Evolutionary conservation across 2,888 invertebrate genomes (phyloP).

Genomic region (Trachelus tabidus): DNA sequence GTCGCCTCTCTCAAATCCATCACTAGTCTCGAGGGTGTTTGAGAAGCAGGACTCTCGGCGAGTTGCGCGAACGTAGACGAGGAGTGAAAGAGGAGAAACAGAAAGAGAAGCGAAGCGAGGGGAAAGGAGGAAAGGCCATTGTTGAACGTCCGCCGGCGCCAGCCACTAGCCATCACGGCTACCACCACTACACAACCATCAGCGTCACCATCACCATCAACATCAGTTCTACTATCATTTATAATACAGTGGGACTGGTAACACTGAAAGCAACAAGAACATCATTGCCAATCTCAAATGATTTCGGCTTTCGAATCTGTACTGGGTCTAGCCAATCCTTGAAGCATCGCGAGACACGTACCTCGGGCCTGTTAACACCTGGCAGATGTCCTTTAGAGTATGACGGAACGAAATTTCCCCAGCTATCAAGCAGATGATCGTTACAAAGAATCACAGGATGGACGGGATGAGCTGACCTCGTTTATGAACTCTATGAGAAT

Average conservation of each 20-base stretch:
- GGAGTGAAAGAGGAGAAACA: conserved; percentile 23
- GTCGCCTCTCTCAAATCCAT: conserved; percentile 31
- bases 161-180: conserved; percentile 54
- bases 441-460: background rate
- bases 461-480: background rate
- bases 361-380: background rate
- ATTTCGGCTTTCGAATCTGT: conserved; percentile 37
- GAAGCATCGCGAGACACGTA: background rate
- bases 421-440: background rate
- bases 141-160: conserved; percentile 63
- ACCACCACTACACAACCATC: conserved; percentile 27
- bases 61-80: conserved; percentile 39
- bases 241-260: conserved; percentile 22
- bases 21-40: conserved; percentile 54
- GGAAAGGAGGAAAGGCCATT: conserved; percentile 44
- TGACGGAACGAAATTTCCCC: background rate
- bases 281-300: conserved; percentile 45
- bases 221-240: conserved; percentile 17
- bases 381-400: background rate
- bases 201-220: conserved; percentile 31
- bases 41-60: conserved; percentile 51
- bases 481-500: background rate
- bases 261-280: conserved; percentile 32
- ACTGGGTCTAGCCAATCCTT: background rate
- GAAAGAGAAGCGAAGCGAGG: conserved; percentile 24